These are phyloP conservation scores for Protaetia brevitarsis DNA, from an alignment of 1,140 invertebrate species.

Conservation along the genomic window DNA sequence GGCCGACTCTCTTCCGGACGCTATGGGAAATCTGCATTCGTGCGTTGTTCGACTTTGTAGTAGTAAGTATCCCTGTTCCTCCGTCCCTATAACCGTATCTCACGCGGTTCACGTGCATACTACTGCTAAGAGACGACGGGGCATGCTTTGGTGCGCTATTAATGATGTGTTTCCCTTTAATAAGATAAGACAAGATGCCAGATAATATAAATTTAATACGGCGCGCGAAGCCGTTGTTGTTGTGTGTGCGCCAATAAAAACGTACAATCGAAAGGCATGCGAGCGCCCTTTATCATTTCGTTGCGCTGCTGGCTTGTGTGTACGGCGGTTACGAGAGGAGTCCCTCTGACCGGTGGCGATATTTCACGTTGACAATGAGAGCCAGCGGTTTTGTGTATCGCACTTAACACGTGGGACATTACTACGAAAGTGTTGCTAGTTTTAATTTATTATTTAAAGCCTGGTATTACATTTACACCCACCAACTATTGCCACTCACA, in stretches of 20 bases:
- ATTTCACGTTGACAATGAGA: constrained; percentile 9
- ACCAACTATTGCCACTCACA: too few relatives aligned
- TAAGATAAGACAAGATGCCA: constrained; percentile 45
- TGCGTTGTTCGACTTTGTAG: too few relatives aligned
- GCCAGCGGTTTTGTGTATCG: not conserved
- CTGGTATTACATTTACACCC: too few relatives aligned
- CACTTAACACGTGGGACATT: not conserved
- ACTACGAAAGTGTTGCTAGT: not conserved
- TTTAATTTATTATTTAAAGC: constrained; percentile 1
- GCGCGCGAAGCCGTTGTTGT: constrained; percentile 4
- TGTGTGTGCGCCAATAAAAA: constrained; percentile 16
- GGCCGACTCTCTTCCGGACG: constrained; percentile 26
- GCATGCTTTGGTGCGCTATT: constrained; percentile 37
- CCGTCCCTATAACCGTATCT: too few relatives aligned
- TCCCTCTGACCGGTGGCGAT: not conserved
- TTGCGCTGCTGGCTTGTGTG: not conserved
- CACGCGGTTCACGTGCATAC: too few relatives aligned
- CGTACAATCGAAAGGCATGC: constrained; percentile 17
- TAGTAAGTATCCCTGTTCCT: too few relatives aligned
- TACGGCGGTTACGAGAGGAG: not conserved
- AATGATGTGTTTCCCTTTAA: constrained; percentile 44
- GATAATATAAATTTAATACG: constrained; percentile 46
- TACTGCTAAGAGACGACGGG: too few relatives aligned
- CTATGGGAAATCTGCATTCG: constrained; percentile 39
- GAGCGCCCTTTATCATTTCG: constrained; percentile 9